phyloP scores from a whole-genome alignment of 2,888 invertebrate species.

The Calephelis perditalis region DNA sequence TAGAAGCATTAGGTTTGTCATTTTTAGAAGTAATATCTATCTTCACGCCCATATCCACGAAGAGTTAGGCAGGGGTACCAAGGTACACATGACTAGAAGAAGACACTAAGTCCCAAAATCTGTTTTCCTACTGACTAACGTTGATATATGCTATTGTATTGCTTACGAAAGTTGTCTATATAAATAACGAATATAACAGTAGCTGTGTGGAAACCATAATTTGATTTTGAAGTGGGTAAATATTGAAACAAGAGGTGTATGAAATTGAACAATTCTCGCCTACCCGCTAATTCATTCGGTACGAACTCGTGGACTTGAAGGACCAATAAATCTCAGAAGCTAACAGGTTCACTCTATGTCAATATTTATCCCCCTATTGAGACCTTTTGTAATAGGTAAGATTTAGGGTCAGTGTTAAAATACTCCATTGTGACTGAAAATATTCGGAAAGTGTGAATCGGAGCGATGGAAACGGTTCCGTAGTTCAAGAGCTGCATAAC shows the following conservation, averaged over 20 bases:
- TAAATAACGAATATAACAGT: not conserved
- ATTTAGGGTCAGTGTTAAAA: constrained; percentile 5
- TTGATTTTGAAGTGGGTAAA: constrained; percentile 9
- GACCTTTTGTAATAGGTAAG: not conserved
- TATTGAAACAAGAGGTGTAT: constrained; percentile 21
- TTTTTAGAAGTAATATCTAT: too few species aligned
- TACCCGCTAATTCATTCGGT: constrained; percentile 50
- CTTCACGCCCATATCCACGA: too few species aligned
- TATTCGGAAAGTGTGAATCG: constrained; percentile 39
- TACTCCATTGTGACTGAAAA: constrained; percentile 4
- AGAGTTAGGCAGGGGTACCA: too few species aligned
- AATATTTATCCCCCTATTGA: constrained; percentile 49
- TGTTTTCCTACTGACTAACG: too few species aligned
- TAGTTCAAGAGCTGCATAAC: not conserved
- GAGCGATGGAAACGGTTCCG: constrained; percentile 27
- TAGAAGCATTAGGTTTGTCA: too few species aligned
- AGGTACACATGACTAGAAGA: too few species aligned
- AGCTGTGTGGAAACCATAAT: not conserved
- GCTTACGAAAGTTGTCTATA: too few species aligned
- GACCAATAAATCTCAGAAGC: constrained; percentile 52
- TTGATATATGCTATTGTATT: too few species aligned
- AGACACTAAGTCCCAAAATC: too few species aligned
- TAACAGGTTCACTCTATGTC: constrained; percentile 45
- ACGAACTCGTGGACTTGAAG: constrained; percentile 44
- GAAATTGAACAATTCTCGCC: constrained; percentile 47